A percentile compares a stretch with the other conserved stretches of the same genome.
These are phyloP conservation scores for Otis tarda DNA, from an alignment of 2,113 vertebrate genomes.

Conservation along the genomic window DNA sequence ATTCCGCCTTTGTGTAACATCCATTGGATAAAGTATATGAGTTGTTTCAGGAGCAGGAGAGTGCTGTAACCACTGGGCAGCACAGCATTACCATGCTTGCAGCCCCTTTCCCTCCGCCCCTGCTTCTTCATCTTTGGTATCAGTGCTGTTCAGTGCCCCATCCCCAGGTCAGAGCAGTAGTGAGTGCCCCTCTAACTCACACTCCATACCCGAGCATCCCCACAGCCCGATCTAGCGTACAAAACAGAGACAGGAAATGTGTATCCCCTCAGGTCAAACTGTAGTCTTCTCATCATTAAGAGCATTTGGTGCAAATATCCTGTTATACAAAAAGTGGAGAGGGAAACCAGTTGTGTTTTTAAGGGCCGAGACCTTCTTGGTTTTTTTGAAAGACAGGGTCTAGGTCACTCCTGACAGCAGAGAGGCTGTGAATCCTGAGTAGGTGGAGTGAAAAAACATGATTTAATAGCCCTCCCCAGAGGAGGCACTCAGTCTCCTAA, in stretches of 20 bases:
- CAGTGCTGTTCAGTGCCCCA: background rate
- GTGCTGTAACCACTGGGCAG: accelerated
- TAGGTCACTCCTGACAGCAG: background rate
- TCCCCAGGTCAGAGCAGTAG: background rate
- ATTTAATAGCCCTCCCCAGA: background rate
- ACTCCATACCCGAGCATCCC: background rate
- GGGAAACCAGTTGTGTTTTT: background rate
- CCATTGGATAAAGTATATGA: accelerated
- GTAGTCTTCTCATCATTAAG: background rate
- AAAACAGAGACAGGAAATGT: background rate
- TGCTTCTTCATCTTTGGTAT: background rate
- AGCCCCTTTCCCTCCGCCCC: background rate
- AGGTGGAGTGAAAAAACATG: background rate
- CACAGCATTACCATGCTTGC: background rate
- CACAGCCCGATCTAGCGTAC: background rate
- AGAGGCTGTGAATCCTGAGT: background rate
- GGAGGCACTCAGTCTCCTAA: background rate
- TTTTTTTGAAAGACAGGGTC: background rate
- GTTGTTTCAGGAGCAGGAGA: background rate
- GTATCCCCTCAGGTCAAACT: background rate
- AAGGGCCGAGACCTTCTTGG: background rate
- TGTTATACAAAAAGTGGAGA: background rate
- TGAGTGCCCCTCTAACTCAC: background rate
- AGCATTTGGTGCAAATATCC: background rate
- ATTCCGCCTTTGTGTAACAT: background rate